Evolutionary conservation across 2,888 invertebrate genomes (phyloP).

Genomic region (Dryomyza anilis): DNA sequence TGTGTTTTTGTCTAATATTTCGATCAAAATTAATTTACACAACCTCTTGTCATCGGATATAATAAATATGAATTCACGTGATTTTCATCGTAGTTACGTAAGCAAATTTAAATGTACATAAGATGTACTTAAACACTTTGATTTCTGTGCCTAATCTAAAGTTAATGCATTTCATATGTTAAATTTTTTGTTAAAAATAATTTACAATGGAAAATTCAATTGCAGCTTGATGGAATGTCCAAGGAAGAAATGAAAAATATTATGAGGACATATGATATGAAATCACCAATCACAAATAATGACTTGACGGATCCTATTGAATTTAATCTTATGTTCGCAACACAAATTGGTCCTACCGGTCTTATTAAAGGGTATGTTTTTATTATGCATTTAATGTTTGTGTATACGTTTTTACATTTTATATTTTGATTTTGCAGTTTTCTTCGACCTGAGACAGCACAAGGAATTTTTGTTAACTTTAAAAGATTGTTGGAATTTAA

Average conservation of each 20-base stretch:
- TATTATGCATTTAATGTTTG: constrained; percentile 62
- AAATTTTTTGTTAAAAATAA: neutral
- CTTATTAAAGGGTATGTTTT: constrained; percentile 71
- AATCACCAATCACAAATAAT: constrained; percentile 94
- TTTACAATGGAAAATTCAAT: too few relatives aligned
- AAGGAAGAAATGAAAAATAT: constrained; percentile 86
- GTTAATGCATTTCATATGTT: too few relatives aligned
- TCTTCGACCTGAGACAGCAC: constrained; percentile 97
- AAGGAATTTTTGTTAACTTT: constrained; percentile 99
- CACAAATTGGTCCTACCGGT: constrained; percentile 97
- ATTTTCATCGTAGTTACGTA: too few relatives aligned
- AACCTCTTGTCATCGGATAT: too few relatives aligned
- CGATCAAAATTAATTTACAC: too few relatives aligned
- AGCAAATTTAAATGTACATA: too few relatives aligned
- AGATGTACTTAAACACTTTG: too few relatives aligned
- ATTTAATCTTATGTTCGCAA: constrained; percentile 99
- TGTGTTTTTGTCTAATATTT: too few relatives aligned
- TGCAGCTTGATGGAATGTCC: constrained; percentile 84
- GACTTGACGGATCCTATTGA: constrained; percentile 94
- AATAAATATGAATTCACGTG: too few relatives aligned
- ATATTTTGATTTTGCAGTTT: constrained; percentile 65
- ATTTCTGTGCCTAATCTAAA: too few relatives aligned
- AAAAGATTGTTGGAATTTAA: constrained; percentile 97
- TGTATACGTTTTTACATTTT: too few relatives aligned
- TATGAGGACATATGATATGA: constrained; percentile 88